These are phyloP conservation scores for Cheilosia impressa DNA, from an alignment of 2,888 invertebrate species.

Conservation along the genomic window DNA sequence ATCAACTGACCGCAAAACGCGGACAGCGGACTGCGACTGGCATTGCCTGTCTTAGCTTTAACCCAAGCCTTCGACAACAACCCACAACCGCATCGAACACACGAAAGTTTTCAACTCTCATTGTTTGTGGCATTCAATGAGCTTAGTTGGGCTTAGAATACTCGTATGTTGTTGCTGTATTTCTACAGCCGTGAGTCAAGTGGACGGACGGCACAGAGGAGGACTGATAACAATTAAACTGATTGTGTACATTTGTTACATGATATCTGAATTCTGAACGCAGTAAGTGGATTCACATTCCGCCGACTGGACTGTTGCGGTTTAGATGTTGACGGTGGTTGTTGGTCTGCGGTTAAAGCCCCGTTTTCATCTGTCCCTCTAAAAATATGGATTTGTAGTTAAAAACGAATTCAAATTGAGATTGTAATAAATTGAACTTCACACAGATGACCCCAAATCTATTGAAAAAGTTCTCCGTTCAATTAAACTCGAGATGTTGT, in stretches of 20 bases:
- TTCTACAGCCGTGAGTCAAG: slow-evolving; percentile 24
- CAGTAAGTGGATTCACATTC: slow-evolving; percentile 65
- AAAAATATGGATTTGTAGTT: slow-evolving; percentile 2
- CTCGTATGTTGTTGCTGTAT: slow-evolving; percentile 19
- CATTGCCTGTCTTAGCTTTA: slow-evolving; percentile 46
- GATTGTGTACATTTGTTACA: slow-evolving; percentile 64
- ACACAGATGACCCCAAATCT: slow-evolving; percentile 46
- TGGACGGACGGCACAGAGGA: slow-evolving; percentile 18
- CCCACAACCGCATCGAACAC: neutral
- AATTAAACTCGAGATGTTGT: slow-evolving; percentile 44
- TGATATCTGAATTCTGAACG: slow-evolving; percentile 45
- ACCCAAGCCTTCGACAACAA: slow-evolving; percentile 43
- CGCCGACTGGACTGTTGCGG: slow-evolving; percentile 30
- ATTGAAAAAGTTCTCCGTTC: slow-evolving; percentile 57
- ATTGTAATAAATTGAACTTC: slow-evolving; percentile 46
- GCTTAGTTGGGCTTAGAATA: slow-evolving; percentile 35
- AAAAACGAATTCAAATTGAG: slow-evolving; percentile 5
- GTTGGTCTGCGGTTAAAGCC: slow-evolving; percentile 35
- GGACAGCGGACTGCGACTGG: neutral
- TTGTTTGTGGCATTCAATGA: slow-evolving; percentile 31
- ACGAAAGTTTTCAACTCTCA: slow-evolving; percentile 28
- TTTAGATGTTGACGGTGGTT: slow-evolving; percentile 23
- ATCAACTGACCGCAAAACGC: slow-evolving; percentile 57
- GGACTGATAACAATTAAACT: slow-evolving; percentile 68
- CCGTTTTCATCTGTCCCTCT: slow-evolving; percentile 7